phyloP scores from a whole-genome alignment of 92 coral and sea anemone genomes.

The Epizoanthus stellaris region DNA sequence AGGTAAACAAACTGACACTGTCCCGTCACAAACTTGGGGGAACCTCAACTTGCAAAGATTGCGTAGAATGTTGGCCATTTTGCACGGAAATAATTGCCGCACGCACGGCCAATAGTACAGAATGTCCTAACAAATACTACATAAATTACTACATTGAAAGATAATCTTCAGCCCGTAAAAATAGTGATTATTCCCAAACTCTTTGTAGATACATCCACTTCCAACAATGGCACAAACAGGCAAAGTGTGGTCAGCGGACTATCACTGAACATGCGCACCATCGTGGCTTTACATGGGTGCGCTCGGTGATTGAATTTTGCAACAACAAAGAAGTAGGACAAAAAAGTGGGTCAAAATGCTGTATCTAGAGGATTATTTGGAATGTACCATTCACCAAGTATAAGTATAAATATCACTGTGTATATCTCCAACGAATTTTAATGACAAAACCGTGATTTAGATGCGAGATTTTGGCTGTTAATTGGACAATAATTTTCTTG shows the following conservation, averaged over 20 bases:
- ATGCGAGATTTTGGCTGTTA: not conserved
- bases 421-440: not conserved
- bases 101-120: not conserved
- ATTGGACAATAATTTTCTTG: not conserved
- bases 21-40: not conserved
- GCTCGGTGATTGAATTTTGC: constrained; percentile 37
- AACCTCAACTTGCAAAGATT: constrained; percentile 23
- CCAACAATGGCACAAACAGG: not conserved
- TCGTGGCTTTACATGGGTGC: constrained; percentile 45
- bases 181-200: not conserved
- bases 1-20: not conserved
- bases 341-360: constrained; percentile 86
- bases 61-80: constrained; percentile 24
- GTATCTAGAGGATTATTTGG: constrained; percentile 95
- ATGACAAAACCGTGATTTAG: not conserved
- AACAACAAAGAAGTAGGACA: constrained; percentile 45
- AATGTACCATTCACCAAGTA: constrained; percentile 71
- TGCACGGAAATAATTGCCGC: not conserved
- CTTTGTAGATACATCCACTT: not conserved
- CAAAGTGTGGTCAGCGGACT: constrained; percentile 69
- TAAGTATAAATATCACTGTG: constrained; percentile 17
- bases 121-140: not conserved
- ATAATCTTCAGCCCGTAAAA: not conserved
- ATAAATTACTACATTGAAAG: not conserved
- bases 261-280: constrained; percentile 57